Percentiles rank a stretch among this genome's conserved stretches.
Conservation (phyloP, 1,140 invertebrate genomes). For the Trachymyrmex septentrionalis region DNA sequence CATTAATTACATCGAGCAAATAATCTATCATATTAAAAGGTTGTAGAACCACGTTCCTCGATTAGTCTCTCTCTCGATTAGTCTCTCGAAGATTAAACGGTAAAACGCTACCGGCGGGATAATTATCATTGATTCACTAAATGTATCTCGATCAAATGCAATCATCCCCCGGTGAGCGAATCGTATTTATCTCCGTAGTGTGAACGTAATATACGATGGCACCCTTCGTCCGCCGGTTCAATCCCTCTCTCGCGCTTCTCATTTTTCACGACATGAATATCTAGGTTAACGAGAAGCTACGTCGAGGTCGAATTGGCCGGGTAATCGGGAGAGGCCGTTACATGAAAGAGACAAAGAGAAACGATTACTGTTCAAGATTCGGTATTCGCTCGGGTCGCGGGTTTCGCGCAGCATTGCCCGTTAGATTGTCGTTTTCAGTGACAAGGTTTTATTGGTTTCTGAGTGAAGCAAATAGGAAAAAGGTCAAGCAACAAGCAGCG, state of each 20-base stretch:
- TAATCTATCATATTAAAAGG: neutral
- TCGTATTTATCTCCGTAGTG: neutral
- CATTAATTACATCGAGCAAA: neutral
- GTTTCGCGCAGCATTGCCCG: neutral
- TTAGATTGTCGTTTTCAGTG: conserved; percentile 22
- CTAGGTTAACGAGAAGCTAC: conserved; percentile 76
- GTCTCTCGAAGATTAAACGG: neutral
- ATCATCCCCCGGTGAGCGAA: conserved; percentile 23
- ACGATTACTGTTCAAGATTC: conserved; percentile 17
- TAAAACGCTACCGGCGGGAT: conserved; percentile 2
- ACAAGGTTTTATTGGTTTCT: neutral
- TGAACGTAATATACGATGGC: conserved; percentile 27
- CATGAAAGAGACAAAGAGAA: conserved; percentile 36
- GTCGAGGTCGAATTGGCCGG: conserved; percentile 61
- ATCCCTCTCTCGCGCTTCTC: conserved; percentile 36
- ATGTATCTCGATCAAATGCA: conserved; percentile 34
- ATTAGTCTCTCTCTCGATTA: neutral
- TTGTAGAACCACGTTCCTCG: neutral
- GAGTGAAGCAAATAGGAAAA: neutral
- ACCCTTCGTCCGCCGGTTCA: neutral
- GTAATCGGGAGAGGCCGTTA: conserved; percentile 44
- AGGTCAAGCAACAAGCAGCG: conserved; percentile 3
- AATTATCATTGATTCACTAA: conserved; percentile 41
- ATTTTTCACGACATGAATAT: conserved; percentile 65
- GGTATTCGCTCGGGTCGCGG: neutral